phyloP scores from a whole-genome alignment of 1,140 invertebrate species.

The Uloborus diversus region DNA sequence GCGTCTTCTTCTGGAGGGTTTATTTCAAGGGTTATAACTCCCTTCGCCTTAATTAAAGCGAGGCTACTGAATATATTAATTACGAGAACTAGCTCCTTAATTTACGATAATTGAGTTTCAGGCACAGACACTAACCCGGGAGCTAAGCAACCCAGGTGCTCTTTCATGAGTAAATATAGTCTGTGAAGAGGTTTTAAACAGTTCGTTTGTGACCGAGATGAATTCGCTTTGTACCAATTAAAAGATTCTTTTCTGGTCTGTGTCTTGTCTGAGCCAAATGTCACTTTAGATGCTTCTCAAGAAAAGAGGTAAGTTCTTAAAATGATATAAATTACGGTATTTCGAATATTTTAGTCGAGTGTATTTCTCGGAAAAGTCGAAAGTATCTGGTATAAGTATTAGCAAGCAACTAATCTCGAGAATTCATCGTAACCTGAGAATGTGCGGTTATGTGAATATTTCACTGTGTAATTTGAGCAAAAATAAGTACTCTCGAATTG shows the following conservation, averaged over 20 bases:
- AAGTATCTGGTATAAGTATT: too few relatives aligned
- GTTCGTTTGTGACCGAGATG: background rate
- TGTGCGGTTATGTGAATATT: too few relatives aligned
- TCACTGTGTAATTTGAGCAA: too few relatives aligned
- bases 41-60: slow-evolving; percentile 52
- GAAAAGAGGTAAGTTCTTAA: too few relatives aligned
- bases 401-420: too few relatives aligned
- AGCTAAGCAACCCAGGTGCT: background rate
- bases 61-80: slow-evolving; percentile 54
- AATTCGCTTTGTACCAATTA: background rate
- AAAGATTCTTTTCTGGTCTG: background rate
- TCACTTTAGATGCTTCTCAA: background rate
- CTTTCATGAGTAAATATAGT: background rate
- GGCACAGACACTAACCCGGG: background rate
- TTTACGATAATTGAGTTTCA: slow-evolving; percentile 51
- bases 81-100: slow-evolving; percentile 55
- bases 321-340: too few relatives aligned
- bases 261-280: background rate
- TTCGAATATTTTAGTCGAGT: too few relatives aligned
- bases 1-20: background rate
- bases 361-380: too few relatives aligned
- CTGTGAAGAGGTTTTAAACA: background rate
- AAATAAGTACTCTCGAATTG: too few relatives aligned
- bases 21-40: slow-evolving; percentile 55
- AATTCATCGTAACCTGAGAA: too few relatives aligned